Evolutionary conservation across 2,797 vertebrate species (phyloP).

Genomic region (Myiothlypis coronata): DNA sequence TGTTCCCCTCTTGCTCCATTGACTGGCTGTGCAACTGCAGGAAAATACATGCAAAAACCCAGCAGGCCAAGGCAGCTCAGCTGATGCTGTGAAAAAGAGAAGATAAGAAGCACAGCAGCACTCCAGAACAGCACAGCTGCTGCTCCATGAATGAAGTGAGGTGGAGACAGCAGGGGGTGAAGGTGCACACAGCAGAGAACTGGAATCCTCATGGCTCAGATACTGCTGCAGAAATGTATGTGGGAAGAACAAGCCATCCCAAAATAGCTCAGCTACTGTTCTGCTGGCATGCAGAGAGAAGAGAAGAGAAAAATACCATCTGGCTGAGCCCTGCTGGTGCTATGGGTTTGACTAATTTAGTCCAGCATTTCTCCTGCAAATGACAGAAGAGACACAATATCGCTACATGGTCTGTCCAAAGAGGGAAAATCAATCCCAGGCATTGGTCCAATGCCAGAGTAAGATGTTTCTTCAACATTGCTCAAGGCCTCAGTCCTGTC

Average conservation of each 20-base stretch:
- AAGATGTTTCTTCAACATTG: not conserved
- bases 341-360: not conserved
- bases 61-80: not conserved
- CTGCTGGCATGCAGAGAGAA: not conserved
- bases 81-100: not conserved
- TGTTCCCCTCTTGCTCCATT: not conserved
- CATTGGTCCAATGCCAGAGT: not conserved
- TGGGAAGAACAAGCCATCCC: not conserved
- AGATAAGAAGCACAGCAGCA: not conserved
- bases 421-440: not conserved
- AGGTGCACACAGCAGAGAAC: not conserved
- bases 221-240: not conserved
- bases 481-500: not conserved
- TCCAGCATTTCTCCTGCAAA: not conserved
- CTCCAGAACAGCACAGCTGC: not conserved
- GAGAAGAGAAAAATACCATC: constrained; percentile 11
- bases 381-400: not conserved
- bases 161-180: not conserved
- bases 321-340: not conserved
- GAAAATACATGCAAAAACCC: not conserved
- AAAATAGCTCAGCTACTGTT: not conserved
- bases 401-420: not conserved
- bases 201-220: not conserved
- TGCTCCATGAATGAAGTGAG: not conserved
- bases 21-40: not conserved